Evolutionary conservation across 1,140 invertebrate genomes (phyloP), one percentile per base, ranked within the genome.

Genomic region (Drosophila ambigua): DNA sequence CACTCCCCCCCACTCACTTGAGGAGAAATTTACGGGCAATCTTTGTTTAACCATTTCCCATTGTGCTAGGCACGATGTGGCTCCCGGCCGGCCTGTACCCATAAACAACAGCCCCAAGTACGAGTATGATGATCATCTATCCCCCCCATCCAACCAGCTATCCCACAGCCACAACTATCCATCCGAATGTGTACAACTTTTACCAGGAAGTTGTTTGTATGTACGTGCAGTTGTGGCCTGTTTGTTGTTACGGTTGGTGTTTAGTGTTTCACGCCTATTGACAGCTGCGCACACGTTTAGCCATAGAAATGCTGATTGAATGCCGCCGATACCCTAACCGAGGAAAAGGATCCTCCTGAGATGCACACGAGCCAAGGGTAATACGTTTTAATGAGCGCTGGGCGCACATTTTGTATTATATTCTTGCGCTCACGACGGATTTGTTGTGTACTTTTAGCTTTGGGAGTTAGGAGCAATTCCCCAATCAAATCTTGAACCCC

Each of bases 161-260:
- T 35, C 11, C 20, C 55, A 4, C 35, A 39, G 11, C 35, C 11
- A 39, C 11, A 39, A 39, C 35, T 39, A 39, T 39, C 35, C 39
- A 23, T 65, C 35, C 28, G 15, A 69, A 77, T 74, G 67, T 77
- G 68, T 50, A 67, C 59, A 78, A 87, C 60, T 85, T 85, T 87
- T 85, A 69, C 78, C 82, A 85, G 82, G 82, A 85, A 85, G 82
- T 87, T 85, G 77, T 68, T 84, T 39, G 11, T 39, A 39, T 39
- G 35, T 39, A 39, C 35, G 35, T 39, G 35, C 35, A 39, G 65
- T 84, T 64, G 76, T 48, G 57, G 54, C 58, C 46, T 20, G 52
- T 63, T 66, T 72, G 49, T 68, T 54, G 39, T 66, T 77, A 3
- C 35, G 35, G 53, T 63, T 78, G 66, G 31, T 67, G 43, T 74